Evolutionary conservation across 2,888 invertebrate genomes (phyloP), one percentile per base, ranked within the genome.

Genomic region (Drosophila cognata): DNA sequence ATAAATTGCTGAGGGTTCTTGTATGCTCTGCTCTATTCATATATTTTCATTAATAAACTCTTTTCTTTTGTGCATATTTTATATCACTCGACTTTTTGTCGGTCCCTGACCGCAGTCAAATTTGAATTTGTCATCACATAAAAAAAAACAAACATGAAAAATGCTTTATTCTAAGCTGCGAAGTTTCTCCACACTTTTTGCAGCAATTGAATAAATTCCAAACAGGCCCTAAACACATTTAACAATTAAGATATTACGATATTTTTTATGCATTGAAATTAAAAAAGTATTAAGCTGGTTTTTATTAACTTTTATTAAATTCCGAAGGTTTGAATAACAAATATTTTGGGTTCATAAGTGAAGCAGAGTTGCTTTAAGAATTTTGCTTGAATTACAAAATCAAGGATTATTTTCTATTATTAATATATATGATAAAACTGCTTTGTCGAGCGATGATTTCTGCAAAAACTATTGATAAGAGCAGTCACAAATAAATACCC

Each of bases 1-100:
- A 66, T 66, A 63, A 51, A 71, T 67, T 61, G 65, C 55, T 64
- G 25, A 38, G 16, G 73, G 7, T 21, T 29, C n/a, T n/a, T 36
- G 4, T 4, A 11, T 18, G 58, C 43, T 51, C 31, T 11, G 58
- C 43, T 51, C 31, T 11, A 64, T 35, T 58, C 61, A 71, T 66
- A 68, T 68, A 67, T 69, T 71, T 74, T 68, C 62, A 88, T 87
- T 88, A 77, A 70, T 77, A 84, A 77, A 75, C 77, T 81, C 81
- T 77, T 81, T 64, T 55, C 51, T 68, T 64, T 72, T 46, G 4
- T 50, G 72, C 69, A 82, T 79, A 76, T 73, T 68, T 76, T 63
- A 79, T 56, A 29, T 43, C 65, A 41, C 60, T 61, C 77, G 29
- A 43, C 36, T 58, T 56, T 28, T 52, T 59, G 58, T 51, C 50